Evolutionary conservation across 2,888 invertebrate genomes (phyloP), one percentile per base, ranked within the genome.

Genomic region (Epirrhoe tristata): DNA sequence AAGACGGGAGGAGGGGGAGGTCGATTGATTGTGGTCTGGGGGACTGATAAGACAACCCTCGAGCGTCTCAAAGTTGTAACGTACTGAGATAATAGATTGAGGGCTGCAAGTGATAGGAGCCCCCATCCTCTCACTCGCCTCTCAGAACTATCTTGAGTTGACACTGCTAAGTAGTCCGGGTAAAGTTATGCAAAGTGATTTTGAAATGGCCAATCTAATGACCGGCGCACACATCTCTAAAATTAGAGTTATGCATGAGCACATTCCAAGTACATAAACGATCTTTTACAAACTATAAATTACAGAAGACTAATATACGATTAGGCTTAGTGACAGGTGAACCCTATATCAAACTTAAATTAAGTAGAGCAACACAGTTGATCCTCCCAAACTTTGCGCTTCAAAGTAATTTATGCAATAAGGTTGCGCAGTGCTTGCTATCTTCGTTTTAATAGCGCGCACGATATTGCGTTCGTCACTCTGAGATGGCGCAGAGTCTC

Each of bases 31-130:
- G 70, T 79, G 77, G 82, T 67, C 60, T 36, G 17, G 63, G 69
- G 67, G 71, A 73, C 78, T 82, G 83, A 83, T 83, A 83, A 83
- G 81, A 58, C 60, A 51, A 70, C 75, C 72, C 80, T 79, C 74
- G 63, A 77, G 75, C 80, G 79, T 77, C 78, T 79, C 78, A 76
- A 78, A 80, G 80, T 81, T 80, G 78, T 79, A 80, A 79, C 79
- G 78, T 77, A 64, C 67, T 58, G 77, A 78, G 78, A 80, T 79
- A 81, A 78, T 74, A 78, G 81, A 83, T 83, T 76, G 79, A 80
- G 78, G 81, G 79, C 78, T 78, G 77, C 75, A 75, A 77, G 76
- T 78, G 81, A 80, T 81, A 79, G 77, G 68, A 73, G 72, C 72
- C 75, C 58, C 70, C 73, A 67, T 70, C 65, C 64, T 63, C 72